A percentile compares a stretch with the other conserved stretches of the same genome.
These are phyloP conservation scores for Ginglymostoma cirratum DNA, from an alignment of 2,113 vertebrate genomes.

Conservation along the genomic window DNA sequence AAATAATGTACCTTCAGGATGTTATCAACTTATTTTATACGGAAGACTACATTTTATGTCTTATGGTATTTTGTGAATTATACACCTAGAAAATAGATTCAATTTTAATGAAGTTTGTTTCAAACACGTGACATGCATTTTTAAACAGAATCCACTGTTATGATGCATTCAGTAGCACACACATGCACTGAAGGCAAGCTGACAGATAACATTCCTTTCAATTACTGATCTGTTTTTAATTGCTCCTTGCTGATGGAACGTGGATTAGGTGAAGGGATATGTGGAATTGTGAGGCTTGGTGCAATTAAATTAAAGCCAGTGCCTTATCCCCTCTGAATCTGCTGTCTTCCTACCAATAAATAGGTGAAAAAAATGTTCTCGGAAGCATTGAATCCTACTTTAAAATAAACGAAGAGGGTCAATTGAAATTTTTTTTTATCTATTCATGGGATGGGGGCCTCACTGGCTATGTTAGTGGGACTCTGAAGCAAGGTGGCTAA, in stretches of 20 bases:
- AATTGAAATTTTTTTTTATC: too few relatives aligned
- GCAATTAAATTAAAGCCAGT: background rate
- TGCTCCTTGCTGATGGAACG: background rate
- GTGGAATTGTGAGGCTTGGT: background rate
- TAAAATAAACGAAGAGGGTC: background rate
- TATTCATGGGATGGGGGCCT: too few relatives aligned
- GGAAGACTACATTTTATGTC: conserved; percentile 13
- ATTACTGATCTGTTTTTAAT: background rate
- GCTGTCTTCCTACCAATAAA: background rate
- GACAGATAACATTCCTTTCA: background rate
- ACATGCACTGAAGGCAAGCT: background rate
- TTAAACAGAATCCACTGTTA: background rate
- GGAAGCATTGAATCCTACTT: background rate
- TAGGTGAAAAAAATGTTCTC: background rate
- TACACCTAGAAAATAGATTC: background rate
- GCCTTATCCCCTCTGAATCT: background rate
- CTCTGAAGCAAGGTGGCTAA: too few relatives aligned
- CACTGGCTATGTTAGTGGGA: too few relatives aligned
- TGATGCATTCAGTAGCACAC: background rate
- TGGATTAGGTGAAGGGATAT: too few relatives aligned
- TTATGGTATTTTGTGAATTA: conserved; percentile 19
- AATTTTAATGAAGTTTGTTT: conserved; percentile 8
- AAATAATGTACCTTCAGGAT: conserved; percentile 34
- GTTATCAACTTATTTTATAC: background rate
- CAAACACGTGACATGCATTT: background rate